Conservation (phyloP, 2,888 invertebrate genomes). For the Drosophila flavopinicola region DNA sequence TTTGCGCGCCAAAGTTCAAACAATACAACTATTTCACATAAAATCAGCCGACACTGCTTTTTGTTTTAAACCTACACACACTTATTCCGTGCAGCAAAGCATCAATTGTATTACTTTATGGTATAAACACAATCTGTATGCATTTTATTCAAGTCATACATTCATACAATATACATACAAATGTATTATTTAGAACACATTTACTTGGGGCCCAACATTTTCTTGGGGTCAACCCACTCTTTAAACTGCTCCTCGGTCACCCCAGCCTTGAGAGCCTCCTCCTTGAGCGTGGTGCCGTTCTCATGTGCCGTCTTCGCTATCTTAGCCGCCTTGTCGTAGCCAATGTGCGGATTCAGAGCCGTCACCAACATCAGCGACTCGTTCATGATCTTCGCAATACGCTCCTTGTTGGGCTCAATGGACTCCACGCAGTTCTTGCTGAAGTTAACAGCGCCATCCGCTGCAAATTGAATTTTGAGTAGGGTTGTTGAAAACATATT, state of each 20-base stretch:
- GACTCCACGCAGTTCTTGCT: conserved; percentile 87
- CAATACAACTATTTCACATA: too few relatives aligned
- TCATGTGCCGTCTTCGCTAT: conserved; percentile 98
- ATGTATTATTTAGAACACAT: neutral
- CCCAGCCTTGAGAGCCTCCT: conserved; percentile 92
- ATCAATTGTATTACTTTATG: too few relatives aligned
- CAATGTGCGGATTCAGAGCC: conserved; percentile 98
- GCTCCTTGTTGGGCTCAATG: conserved; percentile 90
- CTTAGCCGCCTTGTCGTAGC: conserved; percentile 97
- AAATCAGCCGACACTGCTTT: too few relatives aligned
- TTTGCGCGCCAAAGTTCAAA: too few relatives aligned
- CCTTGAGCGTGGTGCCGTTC: conserved; percentile 93
- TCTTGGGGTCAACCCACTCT: conserved; percentile 94
- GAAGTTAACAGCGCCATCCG: conserved; percentile 92
- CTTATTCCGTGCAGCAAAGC: too few relatives aligned
- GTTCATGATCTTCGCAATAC: conserved; percentile 92
- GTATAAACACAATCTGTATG: too few relatives aligned
- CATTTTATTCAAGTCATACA: conserved; percentile 12
- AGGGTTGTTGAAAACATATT: too few relatives aligned
- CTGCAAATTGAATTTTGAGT: conserved; percentile 74
- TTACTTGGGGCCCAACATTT: conserved; percentile 95
- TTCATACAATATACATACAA: neutral
- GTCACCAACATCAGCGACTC: conserved; percentile 99
- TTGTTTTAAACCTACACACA: too few relatives aligned
- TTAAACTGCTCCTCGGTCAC: conserved; percentile 94